Conservation (phyloP, 2,888 invertebrate species). For the Coleophora deauratella region DNA sequence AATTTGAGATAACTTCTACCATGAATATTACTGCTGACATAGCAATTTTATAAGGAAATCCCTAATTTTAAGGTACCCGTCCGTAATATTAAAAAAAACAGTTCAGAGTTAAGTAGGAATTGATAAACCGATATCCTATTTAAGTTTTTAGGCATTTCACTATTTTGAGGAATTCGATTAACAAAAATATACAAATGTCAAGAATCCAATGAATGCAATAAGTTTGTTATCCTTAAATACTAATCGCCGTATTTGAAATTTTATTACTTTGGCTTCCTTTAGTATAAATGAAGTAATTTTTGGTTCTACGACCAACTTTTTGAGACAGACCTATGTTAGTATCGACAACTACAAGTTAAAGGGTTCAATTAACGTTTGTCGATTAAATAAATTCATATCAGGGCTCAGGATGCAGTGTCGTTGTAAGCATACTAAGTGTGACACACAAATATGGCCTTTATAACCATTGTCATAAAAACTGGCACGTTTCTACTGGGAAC, state of each 20-base stretch:
- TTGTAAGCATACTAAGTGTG: slow-evolving; percentile 7
- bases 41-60: no score
- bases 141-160: no score
- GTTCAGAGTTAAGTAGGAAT: no score
- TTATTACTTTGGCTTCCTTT: slow-evolving; percentile 39
- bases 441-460: slow-evolving; percentile 15
- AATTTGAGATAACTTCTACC: no score
- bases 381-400: slow-evolving; percentile 10
- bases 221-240: no score
- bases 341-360: background rate
- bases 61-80: no score
- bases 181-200: no score
- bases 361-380: slow-evolving; percentile 11
- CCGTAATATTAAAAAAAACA: no score
- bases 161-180: no score
- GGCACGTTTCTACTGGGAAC: slow-evolving; percentile 1
- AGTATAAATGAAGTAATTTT: slow-evolving; percentile 33
- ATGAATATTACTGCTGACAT: no score
- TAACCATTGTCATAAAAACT: slow-evolving; percentile 1
- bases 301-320: slow-evolving; percentile 19
- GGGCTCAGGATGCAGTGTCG: slow-evolving; percentile 10
- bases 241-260: background rate
- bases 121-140: no score
- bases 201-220: no score
- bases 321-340: slow-evolving; percentile 16